phyloP scores from a whole-genome alignment of 1,140 invertebrate genomes.

The Atta colombica region DNA sequence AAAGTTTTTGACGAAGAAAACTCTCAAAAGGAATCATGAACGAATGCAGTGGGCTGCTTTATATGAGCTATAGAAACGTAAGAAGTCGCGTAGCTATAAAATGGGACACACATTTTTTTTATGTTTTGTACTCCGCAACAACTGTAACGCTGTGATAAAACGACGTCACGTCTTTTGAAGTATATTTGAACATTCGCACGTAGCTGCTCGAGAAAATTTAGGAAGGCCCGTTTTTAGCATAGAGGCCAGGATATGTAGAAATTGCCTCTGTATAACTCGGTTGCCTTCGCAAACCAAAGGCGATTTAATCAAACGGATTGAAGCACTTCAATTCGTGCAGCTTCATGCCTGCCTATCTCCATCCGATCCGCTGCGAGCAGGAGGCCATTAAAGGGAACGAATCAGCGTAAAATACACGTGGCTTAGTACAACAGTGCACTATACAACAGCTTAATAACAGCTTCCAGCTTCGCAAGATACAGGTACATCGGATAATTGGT shows the following conservation, averaged over 20 bases:
- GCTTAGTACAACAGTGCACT: background rate
- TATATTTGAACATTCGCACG: background rate
- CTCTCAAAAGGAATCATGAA: background rate
- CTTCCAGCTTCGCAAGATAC: background rate
- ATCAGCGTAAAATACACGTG: slow-evolving; percentile 16
- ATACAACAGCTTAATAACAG: slow-evolving; percentile 28
- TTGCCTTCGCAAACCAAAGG: slow-evolving; percentile 54
- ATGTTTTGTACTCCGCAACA: background rate
- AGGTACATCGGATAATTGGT: slow-evolving; percentile 10
- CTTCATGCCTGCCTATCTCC: background rate
- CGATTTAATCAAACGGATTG: slow-evolving; percentile 75
- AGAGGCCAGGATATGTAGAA: background rate
- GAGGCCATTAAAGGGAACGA: slow-evolving; percentile 40
- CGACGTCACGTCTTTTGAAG: background rate
- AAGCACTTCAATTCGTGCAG: slow-evolving; percentile 68
- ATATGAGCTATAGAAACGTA: slow-evolving; percentile 25
- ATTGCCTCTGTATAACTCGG: background rate
- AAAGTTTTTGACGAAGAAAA: background rate
- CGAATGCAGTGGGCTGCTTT: background rate
- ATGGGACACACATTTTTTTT: slow-evolving; percentile 14
- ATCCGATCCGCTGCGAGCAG: background rate
- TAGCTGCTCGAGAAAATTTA: background rate
- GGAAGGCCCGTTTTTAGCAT: slow-evolving; percentile 2
- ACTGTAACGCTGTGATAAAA: background rate
- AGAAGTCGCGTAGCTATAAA: slow-evolving; percentile 16